Evolutionary conservation across 2,113 vertebrate genomes (phyloP), one percentile per base, ranked within the genome.

Genomic region (Oncorhynchus tshawytscha): DNA sequence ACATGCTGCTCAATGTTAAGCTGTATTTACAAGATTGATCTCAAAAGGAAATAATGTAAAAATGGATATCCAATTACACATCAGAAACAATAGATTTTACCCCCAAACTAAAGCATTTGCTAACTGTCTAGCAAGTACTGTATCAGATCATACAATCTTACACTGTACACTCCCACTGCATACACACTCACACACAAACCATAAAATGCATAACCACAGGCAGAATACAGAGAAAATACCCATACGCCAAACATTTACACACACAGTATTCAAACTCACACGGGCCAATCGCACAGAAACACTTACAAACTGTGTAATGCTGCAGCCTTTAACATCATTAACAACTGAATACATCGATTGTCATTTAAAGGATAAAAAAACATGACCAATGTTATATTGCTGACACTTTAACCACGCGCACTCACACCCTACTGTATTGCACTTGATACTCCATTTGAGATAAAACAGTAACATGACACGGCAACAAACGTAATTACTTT

Each of bases 1-100:
- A 84, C 80, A 81, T 82, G 71, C 79, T 75, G 78, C 82, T 90
- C 85, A 77, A 70, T 76, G 82, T 89, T 88, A 85, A 75, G 72
- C 27, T 75, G 80, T 70, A 84, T 78, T 66, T 75, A 90, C 80
- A 87, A 75, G 73, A 89, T 71, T 76, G 65, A 84, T 81, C 73
- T 88, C 76, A 62, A 74, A 74, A 74, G 80, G 78, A 78, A 22
- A 74, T 74, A 45, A 68, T 65, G 76, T 78, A 74, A 81, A 88
- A 78, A 78, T 77, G 66, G 76, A 81, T 49, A 79, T 88, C 75
- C 67, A 77, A 80, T 80, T 79, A 87, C 80, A 83, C 80, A 85
- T 80, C 78, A 78, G 73, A 82, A 86, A 84, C 72, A 79, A 73
- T 73, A 67, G 62, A 84, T 70, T 81, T 81, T 78, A 85, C 83